Base-by-base conservation (phyloP, 2,888 invertebrate genomes). In the Cacoxenus indagator region DNA sequence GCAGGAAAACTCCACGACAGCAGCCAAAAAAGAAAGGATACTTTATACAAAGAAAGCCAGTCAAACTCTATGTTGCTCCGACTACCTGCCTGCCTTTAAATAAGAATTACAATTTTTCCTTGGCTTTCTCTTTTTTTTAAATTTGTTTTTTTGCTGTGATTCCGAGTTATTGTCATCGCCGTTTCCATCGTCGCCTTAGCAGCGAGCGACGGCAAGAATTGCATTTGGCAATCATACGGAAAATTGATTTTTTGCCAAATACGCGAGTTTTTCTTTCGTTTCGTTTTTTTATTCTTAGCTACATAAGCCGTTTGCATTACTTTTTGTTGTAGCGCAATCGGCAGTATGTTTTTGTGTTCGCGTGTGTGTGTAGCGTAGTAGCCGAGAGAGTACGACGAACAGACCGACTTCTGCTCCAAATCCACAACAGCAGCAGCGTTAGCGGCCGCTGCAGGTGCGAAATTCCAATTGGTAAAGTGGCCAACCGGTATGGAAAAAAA, bases 191-290 rank as follows among this genome's bases (percentile, higher is more conserved):
- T 51, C 51, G 51, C 51, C 51, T 51, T 19, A 51, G 22, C 51
- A 22, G 51, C 51, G 51, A 51, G 22, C 19, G 22, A 51, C 17
- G 51, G 19, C 17, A 55, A 55, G 55, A 26, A 55, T 55, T 55
- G 55, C 55, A 55, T 55, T 55, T 55, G 55, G 55, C 55, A 55
- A 55, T 78, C 81, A 77, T 69, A 75, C 68, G 72, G 73, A 76
- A 78, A 80, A 80, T 80, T 80, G 79, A 82, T 80, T 80, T 80
- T 80, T 82, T 76, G 70, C 80, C 78, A 81, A 81, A 77, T 77
- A 73, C 81, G 77, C 74, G 75, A 77, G 27, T 66, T 66, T 62
- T 62, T 57, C 22, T 48, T 46, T 27, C 37, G 22, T 55, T 68
- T 67, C 48, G 46, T 62, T 67, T 72, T 67, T 62, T 22, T 19